phyloP scores from a whole-genome alignment of 2,888 invertebrate species.

The Lysandra coridon region DNA sequence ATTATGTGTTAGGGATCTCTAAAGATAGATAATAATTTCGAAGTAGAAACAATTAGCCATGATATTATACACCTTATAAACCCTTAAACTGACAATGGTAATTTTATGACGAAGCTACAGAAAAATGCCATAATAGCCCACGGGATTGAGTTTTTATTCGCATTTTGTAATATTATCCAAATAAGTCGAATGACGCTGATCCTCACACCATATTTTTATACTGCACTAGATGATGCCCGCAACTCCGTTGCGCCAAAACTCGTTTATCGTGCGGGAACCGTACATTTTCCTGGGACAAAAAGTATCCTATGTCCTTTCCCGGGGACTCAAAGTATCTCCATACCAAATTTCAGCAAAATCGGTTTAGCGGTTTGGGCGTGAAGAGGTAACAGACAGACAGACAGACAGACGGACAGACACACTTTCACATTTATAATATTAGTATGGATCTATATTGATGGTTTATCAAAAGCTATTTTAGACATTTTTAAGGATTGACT shows the following conservation, averaged over 20 bases:
- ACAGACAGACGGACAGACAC: too few species aligned
- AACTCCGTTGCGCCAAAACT: too few species aligned
- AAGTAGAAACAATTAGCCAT: neutral
- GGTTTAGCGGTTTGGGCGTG: too few species aligned
- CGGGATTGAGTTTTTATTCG: slow-evolving; percentile 6
- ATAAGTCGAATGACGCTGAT: slow-evolving; percentile 4
- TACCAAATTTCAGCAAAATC: too few species aligned
- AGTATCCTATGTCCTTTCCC: too few species aligned
- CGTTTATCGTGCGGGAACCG: too few species aligned
- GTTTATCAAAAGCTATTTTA: neutral
- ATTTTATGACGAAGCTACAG: neutral
- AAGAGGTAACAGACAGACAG: too few species aligned
- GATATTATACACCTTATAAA: neutral
- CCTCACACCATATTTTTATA: neutral
- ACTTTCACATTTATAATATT: too few species aligned
- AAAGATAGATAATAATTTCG: neutral
- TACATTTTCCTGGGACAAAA: too few species aligned
- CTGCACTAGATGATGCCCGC: neutral
- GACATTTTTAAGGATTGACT: too few species aligned
- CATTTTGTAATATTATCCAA: slow-evolving; percentile 24
- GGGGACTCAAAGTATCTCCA: too few species aligned
- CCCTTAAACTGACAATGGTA: neutral
- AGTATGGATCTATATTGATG: neutral
- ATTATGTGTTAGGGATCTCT: neutral
- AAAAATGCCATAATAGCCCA: neutral